Evolutionary conservation across 2,797 vertebrate genomes (phyloP), one percentile per base, ranked within the genome.

Genomic region (Podarcis siculus): DNA sequence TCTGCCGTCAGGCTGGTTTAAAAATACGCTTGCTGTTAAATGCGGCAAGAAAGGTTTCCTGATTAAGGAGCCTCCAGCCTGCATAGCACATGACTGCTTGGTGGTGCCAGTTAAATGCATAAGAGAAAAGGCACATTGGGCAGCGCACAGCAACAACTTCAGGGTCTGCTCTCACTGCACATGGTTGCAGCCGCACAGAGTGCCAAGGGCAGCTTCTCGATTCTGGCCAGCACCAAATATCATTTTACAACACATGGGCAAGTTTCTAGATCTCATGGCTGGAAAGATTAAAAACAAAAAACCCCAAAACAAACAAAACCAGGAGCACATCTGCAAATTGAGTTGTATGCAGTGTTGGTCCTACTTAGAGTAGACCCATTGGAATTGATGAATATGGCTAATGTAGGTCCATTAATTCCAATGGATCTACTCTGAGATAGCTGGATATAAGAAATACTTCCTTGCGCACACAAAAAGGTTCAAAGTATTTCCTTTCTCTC

Each of bases 251-350:
- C 7, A 81, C 55, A 32, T n/a, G 30, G 25, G 19, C 79, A 87
- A 66, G 71, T 87, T 85, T 85, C 25, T 85, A 69, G 17, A 32
- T 85, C 71, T 85, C 58, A 82, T 12, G 55, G 71, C n/a, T 71
- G 27, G 42, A 69, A 71, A 76, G 19, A 64, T 39, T 79, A 67
- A 35, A 67, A 27, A 3, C 3, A 49, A 42, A 45, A 45, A 9
- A 45, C 10, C 45, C 45, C 45, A 3, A 49, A 55, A 55, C 13
- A 55, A 55, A 55, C 15, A 15, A 25, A 37, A 25, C 17, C 21
- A 37, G 39, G 7, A 61, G 71, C 55, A 85, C 32, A 23, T 13
- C 37, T 17, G 49, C 21, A 21, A n/a, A 64, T 64, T 19, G 61
- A 23, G 21, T 21, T 17, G 19, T 61, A 61, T 61, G 19, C 19